These are phyloP conservation scores for Mycetomoellerius zeteki DNA, from an alignment of 1,140 invertebrate genomes.

Conservation along the genomic window DNA sequence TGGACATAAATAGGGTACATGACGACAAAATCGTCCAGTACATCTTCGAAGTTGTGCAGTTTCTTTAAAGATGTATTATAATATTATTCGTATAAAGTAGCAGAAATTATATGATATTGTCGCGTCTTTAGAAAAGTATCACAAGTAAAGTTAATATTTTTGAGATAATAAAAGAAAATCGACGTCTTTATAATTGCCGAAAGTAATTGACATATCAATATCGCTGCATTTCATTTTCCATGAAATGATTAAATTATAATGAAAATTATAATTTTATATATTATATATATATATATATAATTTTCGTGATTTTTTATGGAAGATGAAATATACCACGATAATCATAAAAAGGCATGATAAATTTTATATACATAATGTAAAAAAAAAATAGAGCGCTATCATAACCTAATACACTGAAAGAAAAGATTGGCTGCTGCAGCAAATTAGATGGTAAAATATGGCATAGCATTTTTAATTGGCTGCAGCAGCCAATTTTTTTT, in stretches of 20 bases:
- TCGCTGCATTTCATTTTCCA: no score
- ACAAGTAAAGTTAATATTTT: no score
- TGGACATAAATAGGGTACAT: neutral
- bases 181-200: no score
- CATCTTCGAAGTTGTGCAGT: neutral
- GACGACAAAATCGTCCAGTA: neutral
- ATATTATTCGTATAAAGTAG: neutral
- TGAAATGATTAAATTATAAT: no score
- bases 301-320: neutral
- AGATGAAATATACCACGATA: neutral
- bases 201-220: no score
- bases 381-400: neutral
- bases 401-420: conserved; percentile 12
- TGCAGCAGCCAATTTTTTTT: no score
- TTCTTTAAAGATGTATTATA: neutral
- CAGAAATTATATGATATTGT: neutral
- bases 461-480: no score
- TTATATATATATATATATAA: no score
- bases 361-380: conserved; percentile 17
- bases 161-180: no score
- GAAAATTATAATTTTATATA: neutral
- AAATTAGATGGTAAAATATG: no score
- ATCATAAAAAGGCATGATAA: neutral
- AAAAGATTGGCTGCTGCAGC: no score
- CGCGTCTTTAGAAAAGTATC: no score